phyloP scores from a whole-genome alignment of 1,140 invertebrate genomes.

The Probaryconus sp. region DNA sequence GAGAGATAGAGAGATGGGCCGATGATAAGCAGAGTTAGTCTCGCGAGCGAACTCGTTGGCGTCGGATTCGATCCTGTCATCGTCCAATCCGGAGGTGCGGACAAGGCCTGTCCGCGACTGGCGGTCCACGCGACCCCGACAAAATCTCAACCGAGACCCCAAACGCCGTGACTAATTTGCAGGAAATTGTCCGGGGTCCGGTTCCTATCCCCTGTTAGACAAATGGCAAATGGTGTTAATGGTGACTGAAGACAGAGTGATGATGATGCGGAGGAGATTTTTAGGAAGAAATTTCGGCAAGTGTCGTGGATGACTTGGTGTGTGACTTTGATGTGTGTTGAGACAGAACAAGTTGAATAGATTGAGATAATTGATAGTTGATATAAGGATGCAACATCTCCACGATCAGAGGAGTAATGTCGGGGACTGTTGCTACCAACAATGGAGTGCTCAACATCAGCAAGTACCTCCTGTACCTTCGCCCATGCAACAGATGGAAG shows the following conservation, averaged over 20 bases:
- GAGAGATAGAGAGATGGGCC: constrained; percentile 5
- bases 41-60: constrained; percentile 17
- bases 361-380: not conserved
- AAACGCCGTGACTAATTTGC: too few species aligned
- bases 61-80: constrained; percentile 11
- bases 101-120: not conserved
- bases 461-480: constrained; percentile 65
- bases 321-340: not conserved
- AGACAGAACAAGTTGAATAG: not conserved
- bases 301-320: not conserved
- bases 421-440: constrained; percentile 68
- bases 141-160: too few species aligned
- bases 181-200: too few species aligned
- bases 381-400: constrained; percentile 59
- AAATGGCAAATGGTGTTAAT: too few species aligned
- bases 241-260: too few species aligned
- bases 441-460: constrained; percentile 66
- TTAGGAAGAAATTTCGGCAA: too few species aligned
- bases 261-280: too few species aligned
- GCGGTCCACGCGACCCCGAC: not conserved
- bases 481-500: constrained; percentile 78
- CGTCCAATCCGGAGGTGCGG: too few species aligned
- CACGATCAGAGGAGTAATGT: constrained; percentile 65
- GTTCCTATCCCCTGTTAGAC: too few species aligned
- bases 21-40: constrained; percentile 41